Conservation (phyloP, 2,797 vertebrate genomes). For the Periophthalmus magnuspinnatus region DNA sequence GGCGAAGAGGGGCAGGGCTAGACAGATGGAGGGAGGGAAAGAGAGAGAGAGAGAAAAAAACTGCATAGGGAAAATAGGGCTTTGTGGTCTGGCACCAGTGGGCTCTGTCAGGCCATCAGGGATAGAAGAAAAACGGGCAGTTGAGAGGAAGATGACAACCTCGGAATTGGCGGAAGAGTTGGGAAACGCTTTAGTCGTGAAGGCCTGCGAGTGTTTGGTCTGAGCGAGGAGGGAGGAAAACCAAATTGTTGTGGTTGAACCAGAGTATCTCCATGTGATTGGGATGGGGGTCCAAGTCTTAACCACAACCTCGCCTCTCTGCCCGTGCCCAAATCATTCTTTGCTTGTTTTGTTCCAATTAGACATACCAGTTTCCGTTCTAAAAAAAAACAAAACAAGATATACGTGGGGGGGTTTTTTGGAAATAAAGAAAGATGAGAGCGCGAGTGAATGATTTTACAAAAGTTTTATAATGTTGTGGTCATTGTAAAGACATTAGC, state of each 20-base stretch:
- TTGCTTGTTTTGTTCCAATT: constrained; percentile 30
- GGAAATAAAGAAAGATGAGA: no score
- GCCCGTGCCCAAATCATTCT: constrained; percentile 13
- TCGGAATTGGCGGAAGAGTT: constrained; percentile 26
- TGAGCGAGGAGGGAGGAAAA: constrained; percentile 58
- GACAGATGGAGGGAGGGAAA: constrained; percentile 22
- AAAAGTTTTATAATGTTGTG: no score
- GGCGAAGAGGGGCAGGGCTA: constrained; percentile 41
- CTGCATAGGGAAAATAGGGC: constrained; percentile 60
- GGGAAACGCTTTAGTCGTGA: constrained; percentile 33
- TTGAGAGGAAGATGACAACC: constrained; percentile 21
- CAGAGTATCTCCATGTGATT: constrained; percentile 52
- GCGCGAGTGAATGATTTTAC: no score
- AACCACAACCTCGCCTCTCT: constrained; percentile 31
- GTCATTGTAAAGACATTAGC: no score
- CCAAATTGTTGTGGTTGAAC: constrained; percentile 63
- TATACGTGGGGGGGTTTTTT: no score
- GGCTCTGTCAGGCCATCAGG: constrained; percentile 60
- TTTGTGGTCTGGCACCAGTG: constrained; percentile 66
- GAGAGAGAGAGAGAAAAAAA: constrained; percentile 34
- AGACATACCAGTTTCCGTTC: constrained; percentile 7
- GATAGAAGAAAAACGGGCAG: constrained; percentile 37
- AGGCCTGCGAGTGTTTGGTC: constrained; percentile 28
- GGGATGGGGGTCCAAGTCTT: constrained; percentile 20
- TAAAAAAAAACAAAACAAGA: neutral